These are phyloP conservation scores for Adela reaumurella DNA, from an alignment of 2,888 invertebrate genomes.

Conservation along the genomic window DNA sequence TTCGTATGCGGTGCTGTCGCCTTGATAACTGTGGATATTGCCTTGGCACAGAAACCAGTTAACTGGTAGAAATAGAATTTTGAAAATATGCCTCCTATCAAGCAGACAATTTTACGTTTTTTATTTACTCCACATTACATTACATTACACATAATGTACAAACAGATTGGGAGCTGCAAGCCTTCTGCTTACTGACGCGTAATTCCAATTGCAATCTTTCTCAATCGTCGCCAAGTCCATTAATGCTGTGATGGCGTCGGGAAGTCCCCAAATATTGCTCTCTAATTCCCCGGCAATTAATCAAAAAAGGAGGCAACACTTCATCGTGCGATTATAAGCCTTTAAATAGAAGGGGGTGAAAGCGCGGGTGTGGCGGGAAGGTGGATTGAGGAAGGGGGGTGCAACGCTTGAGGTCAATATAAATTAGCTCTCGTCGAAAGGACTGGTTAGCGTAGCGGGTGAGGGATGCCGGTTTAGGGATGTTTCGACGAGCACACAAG, in stretches of 20 bases:
- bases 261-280: slow-evolving; percentile 17
- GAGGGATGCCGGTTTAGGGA: slow-evolving; percentile 13
- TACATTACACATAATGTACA: too few species aligned
- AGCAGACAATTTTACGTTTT: too few species aligned
- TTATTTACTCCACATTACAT: too few species aligned
- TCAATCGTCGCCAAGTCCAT: neutral
- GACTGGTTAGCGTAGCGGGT: slow-evolving; percentile 17
- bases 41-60: too few species aligned
- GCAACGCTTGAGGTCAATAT: slow-evolving; percentile 34
- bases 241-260: slow-evolving; percentile 3
- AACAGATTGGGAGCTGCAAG: too few species aligned
- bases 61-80: too few species aligned
- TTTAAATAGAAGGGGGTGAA: slow-evolving; percentile 29
- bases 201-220: neutral
- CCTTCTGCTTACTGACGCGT: too few species aligned
- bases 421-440: slow-evolving; percentile 50
- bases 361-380: neutral
- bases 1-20: too few species aligned
- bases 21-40: too few species aligned
- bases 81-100: too few species aligned
- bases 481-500: too few species aligned
- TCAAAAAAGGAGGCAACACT: slow-evolving; percentile 38
- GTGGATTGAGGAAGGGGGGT: slow-evolving; percentile 19
- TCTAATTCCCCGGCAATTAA: slow-evolving; percentile 28
- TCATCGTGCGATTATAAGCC: slow-evolving; percentile 53